These are phyloP conservation scores for Notolabrus celidotus DNA, from an alignment of 2,797 vertebrate genomes.

Conservation along the genomic window DNA sequence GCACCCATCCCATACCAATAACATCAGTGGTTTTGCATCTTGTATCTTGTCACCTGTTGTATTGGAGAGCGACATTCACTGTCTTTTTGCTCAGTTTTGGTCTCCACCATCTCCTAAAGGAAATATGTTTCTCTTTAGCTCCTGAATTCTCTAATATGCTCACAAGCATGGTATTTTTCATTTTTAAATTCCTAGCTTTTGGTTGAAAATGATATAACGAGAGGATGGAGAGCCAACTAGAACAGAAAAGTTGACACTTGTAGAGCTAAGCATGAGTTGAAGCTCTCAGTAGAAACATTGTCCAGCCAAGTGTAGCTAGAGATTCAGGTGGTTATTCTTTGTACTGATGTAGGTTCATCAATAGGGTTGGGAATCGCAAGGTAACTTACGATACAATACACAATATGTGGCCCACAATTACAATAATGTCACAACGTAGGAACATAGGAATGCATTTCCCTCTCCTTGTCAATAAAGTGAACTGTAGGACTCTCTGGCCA, in stretches of 20 bases:
- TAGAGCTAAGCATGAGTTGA: neutral
- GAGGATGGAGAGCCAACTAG: no score
- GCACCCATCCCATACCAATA: neutral
- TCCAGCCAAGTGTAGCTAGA: neutral
- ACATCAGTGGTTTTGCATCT: neutral
- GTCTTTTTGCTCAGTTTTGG: no score
- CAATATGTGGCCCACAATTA: no score
- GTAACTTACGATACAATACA: no score
- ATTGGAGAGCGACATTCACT: neutral
- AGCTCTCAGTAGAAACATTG: neutral
- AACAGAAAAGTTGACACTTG: neutral
- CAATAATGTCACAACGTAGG: no score
- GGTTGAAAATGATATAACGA: no score
- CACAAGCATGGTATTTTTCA: neutral
- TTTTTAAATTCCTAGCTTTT: no score
- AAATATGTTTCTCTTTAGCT: neutral
- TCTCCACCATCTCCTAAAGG: constrained; percentile 1
- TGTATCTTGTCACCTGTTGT: neutral
- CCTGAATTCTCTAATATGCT: neutral
- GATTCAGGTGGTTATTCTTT: neutral
- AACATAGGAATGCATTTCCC: no score
- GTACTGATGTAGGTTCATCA: no score
- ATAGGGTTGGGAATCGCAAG: no score
- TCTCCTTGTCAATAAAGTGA: no score
- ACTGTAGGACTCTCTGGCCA: no score